These are phyloP conservation scores for Micromys minutus DNA, from an alignment of 2,113 vertebrate species.

Conservation along the genomic window DNA sequence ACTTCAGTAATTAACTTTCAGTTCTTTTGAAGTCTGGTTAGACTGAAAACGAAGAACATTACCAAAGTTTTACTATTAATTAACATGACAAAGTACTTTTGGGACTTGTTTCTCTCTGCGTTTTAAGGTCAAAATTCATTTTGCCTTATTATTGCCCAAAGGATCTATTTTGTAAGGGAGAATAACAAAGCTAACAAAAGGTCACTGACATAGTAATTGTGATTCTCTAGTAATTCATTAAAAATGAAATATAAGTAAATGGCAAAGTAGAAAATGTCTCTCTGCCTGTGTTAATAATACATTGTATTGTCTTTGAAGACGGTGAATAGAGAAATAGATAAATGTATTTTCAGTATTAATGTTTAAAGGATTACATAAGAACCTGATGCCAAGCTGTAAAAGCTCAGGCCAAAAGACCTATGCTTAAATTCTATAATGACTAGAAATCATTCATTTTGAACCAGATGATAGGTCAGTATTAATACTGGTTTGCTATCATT, in stretches of 20 bases:
- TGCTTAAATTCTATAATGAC: conserved; percentile 62
- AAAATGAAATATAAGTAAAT: conserved; percentile 76
- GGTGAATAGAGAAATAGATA: conserved; percentile 68
- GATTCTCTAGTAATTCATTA: conserved; percentile 75
- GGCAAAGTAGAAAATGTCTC: conserved; percentile 71
- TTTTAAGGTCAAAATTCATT: conserved; percentile 37
- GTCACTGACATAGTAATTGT: conserved; percentile 73
- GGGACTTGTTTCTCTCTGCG: neutral
- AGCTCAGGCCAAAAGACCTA: conserved; percentile 55
- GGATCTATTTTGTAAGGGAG: neutral
- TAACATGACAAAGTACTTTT: neutral
- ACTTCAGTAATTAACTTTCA: neutral
- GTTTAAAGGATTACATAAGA: conserved; percentile 64
- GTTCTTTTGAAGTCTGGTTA: conserved; percentile 13
- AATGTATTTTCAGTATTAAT: conserved; percentile 43
- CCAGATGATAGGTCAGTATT: conserved; percentile 57
- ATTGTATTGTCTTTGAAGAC: conserved; percentile 71
- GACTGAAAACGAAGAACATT: conserved; percentile 15
- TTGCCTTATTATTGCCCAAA: conserved; percentile 10
- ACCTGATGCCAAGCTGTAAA: conserved; percentile 48
- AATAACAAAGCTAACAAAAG: conserved; percentile 75
- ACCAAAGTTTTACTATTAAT: conserved; percentile 26
- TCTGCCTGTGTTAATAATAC: neutral
- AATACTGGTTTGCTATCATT: conserved; percentile 70
- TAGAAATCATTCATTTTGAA: conserved; percentile 66